These are phyloP conservation scores for Atrina japonica DNA, from an alignment of 2,888 invertebrate species.

Conservation along the genomic window DNA sequence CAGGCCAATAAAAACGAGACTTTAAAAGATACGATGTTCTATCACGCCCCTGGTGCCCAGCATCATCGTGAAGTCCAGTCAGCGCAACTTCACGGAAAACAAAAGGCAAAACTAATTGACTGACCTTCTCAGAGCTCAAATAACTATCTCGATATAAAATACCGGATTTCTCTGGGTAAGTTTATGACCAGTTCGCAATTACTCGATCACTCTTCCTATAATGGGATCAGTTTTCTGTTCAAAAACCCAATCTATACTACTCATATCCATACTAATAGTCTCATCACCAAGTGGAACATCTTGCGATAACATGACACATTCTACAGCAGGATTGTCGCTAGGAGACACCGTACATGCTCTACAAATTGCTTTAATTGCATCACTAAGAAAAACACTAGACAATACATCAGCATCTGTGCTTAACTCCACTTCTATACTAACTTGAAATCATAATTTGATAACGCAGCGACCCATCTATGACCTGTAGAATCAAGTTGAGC, in stretches of 20 bases:
- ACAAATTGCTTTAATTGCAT: not conserved
- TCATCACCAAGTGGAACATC: not conserved
- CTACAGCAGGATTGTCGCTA: too few species aligned
- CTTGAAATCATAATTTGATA: conserved; percentile 41
- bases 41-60: conserved; percentile 37
- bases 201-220: conserved; percentile 6
- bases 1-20: conserved; percentile 24
- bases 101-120: conserved; percentile 32
- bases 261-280: not conserved
- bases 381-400: not conserved
- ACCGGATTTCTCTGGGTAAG: conserved; percentile 11
- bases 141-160: conserved; percentile 19
- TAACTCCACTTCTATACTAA: not conserved
- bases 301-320: not conserved
- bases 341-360: not conserved
- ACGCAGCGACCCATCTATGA: too few species aligned
- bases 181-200: not conserved
- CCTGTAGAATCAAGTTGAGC: too few species aligned
- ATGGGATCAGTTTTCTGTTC: not conserved
- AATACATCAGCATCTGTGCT: too few species aligned
- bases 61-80: conserved; percentile 28
- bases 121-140: conserved; percentile 1
- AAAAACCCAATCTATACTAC: not conserved
- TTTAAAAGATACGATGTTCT: conserved; percentile 14
- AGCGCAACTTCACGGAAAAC: not conserved